Evolutionary conservation across 64 coral and sea anemone species (phyloP).

Genomic region (Pocillopora damicornis): DNA sequence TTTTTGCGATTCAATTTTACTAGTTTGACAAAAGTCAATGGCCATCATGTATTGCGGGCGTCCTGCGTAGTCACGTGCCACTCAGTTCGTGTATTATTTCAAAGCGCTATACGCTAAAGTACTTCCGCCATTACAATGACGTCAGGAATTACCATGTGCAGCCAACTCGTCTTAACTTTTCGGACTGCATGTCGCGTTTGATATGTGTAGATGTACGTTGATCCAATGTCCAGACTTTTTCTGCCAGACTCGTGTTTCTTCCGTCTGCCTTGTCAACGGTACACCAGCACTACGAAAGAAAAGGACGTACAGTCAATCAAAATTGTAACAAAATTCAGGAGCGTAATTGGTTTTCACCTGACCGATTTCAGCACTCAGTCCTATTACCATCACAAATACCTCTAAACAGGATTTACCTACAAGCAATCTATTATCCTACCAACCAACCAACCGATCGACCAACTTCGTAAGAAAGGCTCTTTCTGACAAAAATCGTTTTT

Average conservation of each 20-base stretch:
- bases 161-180: neutral
- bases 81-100: neutral
- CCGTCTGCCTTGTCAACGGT: slow-evolving; percentile 63
- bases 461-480: no score
- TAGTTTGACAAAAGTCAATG: neutral
- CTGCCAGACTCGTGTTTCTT: slow-evolving; percentile 96
- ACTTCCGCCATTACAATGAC: neutral
- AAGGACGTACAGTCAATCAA: neutral
- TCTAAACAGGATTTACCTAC: neutral
- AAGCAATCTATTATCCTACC: neutral
- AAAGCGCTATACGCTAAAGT: neutral
- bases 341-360: neutral
- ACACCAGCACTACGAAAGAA: slow-evolving; percentile 41
- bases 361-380: no score
- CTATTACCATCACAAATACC: no score
- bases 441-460: no score
- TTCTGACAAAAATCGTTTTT: no score
- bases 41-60: neutral
- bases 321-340: no score
- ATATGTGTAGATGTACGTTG: slow-evolving; percentile 85
- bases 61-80: neutral
- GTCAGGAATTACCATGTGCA: neutral
- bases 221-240: slow-evolving; percentile 86
- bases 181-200: slow-evolving; percentile 3
- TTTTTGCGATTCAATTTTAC: neutral